Conservation (phyloP, 1,140 invertebrate species). For the Pectinophora gossypiella region DNA sequence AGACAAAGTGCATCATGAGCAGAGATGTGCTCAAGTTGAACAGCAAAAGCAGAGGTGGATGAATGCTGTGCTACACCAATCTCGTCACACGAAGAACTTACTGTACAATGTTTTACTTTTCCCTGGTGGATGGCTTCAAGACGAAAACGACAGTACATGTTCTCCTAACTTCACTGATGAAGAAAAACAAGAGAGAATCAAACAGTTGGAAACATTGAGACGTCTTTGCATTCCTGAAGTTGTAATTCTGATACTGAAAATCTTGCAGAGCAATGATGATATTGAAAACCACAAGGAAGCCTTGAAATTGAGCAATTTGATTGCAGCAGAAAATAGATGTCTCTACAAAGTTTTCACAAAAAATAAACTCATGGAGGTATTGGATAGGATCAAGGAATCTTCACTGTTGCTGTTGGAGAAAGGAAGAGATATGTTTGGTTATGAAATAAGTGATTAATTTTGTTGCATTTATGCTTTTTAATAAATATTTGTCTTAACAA, state of each 20-base stretch:
- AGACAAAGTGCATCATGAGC: conserved; percentile 92
- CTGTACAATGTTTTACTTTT: conserved; percentile 94
- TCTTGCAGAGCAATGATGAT: conserved; percentile 86
- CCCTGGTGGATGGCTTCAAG: conserved; percentile 92
- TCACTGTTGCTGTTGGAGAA: conserved; percentile 83
- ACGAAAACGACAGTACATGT: conserved; percentile 75
- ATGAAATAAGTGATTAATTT: conserved; percentile 55
- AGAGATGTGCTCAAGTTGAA: conserved; percentile 86
- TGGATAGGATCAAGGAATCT: conserved; percentile 87
- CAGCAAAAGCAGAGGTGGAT: conserved; percentile 87
- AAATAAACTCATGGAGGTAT: conserved; percentile 84
- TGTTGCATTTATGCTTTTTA: conserved; percentile 19
- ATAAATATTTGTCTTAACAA: conserved; percentile 14
- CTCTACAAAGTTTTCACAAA: conserved; percentile 89
- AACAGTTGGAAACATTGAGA: conserved; percentile 85
- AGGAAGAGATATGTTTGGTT: conserved; percentile 84
- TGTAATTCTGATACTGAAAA: conserved; percentile 85
- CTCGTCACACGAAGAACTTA: conserved; percentile 80
- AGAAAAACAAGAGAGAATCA: conserved; percentile 70
- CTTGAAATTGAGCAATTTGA: conserved; percentile 85
- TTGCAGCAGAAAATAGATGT: conserved; percentile 86
- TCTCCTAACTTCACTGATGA: conserved; percentile 60
- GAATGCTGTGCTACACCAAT: conserved; percentile 60
- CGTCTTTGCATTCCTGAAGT: conserved; percentile 90
- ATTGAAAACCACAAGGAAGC: conserved; percentile 86